phyloP scores from a whole-genome alignment of 2,888 invertebrate species.

The Trisateles emortualis region DNA sequence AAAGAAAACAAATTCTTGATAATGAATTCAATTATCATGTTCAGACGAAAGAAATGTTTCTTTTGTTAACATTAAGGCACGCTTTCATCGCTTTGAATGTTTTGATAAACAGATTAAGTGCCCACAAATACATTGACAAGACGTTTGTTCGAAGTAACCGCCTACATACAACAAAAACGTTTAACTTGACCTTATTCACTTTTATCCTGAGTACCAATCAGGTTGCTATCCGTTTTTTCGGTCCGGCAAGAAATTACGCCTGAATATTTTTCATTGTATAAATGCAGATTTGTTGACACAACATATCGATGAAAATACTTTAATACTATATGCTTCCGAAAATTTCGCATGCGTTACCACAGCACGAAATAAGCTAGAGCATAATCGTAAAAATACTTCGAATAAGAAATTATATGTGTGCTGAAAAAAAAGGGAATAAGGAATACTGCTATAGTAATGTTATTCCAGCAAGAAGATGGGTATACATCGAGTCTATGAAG shows the following conservation, averaged over 20 bases:
- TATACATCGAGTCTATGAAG: too few relatives aligned
- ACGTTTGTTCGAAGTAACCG: constrained; percentile 37
- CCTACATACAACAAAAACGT: constrained; percentile 22
- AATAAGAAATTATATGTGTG: too few relatives aligned
- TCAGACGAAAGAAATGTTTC: constrained; percentile 13
- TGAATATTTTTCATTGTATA: too few relatives aligned
- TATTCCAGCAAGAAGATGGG: too few relatives aligned
- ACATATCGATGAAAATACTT: too few relatives aligned
- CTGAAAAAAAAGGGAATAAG: too few relatives aligned
- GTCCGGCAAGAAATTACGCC: not conserved
- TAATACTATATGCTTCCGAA: too few relatives aligned
- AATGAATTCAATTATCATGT: constrained; percentile 15
- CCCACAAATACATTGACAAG: constrained; percentile 37
- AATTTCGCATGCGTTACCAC: too few relatives aligned
- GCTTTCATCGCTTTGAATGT: constrained; percentile 41
- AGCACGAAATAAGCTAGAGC: too few relatives aligned
- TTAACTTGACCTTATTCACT: constrained; percentile 8
- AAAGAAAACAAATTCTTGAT: constrained; percentile 8
- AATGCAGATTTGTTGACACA: too few relatives aligned
- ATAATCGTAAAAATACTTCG: too few relatives aligned
- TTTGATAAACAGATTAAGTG: constrained; percentile 38
- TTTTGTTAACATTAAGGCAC: constrained; percentile 23
- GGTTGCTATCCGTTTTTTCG: not conserved
- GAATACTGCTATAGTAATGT: too few relatives aligned
- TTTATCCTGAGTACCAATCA: not conserved